phyloP scores from a whole-genome alignment of 2,797 vertebrate species.

The Halcyon smyrnensis region DNA sequence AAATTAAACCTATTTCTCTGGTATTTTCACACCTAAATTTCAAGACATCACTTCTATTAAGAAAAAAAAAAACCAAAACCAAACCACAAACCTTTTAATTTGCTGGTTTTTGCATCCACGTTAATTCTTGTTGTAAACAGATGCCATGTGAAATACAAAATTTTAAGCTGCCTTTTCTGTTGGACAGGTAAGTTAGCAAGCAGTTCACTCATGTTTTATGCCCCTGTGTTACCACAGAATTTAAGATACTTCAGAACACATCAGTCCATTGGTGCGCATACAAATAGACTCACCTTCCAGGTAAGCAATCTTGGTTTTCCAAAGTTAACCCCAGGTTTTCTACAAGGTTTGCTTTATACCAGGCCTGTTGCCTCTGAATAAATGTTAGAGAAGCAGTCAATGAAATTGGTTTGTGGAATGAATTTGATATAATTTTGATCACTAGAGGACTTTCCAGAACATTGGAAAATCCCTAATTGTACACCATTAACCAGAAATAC shows the following conservation, averaged over 20 bases:
- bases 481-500: neutral
- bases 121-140: neutral
- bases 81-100: neutral
- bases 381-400: neutral
- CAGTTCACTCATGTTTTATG: neutral
- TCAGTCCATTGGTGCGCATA: neutral
- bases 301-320: neutral
- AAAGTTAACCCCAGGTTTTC: neutral
- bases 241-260: neutral
- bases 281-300: neutral
- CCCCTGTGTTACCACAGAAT: neutral
- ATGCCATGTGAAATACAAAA: neutral
- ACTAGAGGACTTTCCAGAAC: neutral
- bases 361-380: neutral
- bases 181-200: neutral
- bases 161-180: neutral
- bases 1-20: slow-evolving; percentile 14
- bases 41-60: neutral
- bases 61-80: no score
- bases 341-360: neutral
- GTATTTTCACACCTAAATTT: neutral
- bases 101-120: neutral
- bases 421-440: neutral
- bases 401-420: neutral
- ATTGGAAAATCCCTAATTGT: fast-evolving